Conservation (phyloP, 2,888 invertebrate species). For the Dusona sp. region DNA sequence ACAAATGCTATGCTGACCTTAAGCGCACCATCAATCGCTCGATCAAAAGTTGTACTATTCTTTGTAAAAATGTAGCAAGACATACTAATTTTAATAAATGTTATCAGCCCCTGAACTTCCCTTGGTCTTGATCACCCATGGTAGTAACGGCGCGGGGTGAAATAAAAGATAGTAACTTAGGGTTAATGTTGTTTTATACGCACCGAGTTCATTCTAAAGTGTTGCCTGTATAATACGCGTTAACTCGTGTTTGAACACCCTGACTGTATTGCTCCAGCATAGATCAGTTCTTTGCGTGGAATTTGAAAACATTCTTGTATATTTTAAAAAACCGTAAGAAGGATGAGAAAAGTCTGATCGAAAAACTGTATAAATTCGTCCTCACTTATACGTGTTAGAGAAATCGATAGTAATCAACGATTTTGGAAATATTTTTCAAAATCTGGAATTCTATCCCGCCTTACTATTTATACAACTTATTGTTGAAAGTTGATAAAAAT, state of each 20-base stretch:
- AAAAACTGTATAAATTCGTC: neutral
- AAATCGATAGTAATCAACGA: too few species aligned
- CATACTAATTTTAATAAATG: too few species aligned
- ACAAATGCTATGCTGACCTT: too few species aligned
- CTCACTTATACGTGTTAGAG: neutral
- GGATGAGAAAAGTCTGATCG: neutral
- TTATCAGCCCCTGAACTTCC: too few species aligned
- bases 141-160: neutral
- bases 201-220: neutral
- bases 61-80: too few species aligned
- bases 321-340: slow-evolving; percentile 16
- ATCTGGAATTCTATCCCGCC: neutral
- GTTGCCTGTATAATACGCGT: neutral
- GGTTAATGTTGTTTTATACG: neutral
- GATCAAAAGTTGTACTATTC: too few species aligned
- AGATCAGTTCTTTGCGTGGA: slow-evolving; percentile 7
- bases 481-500: neutral
- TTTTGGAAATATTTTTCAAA: neutral
- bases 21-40: too few species aligned
- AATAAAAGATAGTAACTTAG: neutral
- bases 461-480: neutral
- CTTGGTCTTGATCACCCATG: neutral
- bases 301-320: slow-evolving; percentile 28
- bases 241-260: neutral
- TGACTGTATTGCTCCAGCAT: neutral